Conservation (phyloP, 2,888 invertebrate species). For the Parelbella ahira region DNA sequence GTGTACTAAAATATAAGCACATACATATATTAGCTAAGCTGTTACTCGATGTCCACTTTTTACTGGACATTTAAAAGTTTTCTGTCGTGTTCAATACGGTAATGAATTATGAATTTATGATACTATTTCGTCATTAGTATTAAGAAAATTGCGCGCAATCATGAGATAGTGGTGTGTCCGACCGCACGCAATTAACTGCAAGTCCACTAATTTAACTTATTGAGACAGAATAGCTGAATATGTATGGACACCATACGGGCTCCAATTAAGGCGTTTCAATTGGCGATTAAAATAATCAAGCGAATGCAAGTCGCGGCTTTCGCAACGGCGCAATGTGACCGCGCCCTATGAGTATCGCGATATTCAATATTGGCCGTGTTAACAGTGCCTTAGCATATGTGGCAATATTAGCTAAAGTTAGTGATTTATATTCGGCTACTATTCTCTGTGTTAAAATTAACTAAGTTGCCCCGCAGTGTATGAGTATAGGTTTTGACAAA, state of each 20-base stretch:
- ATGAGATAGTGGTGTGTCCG: slow-evolving; percentile 8
- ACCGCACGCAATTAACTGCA: slow-evolving; percentile 18
- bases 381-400: no score
- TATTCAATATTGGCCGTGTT: no score
- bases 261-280: slow-evolving; percentile 26
- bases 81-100: slow-evolving; percentile 17
- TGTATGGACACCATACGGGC: slow-evolving; percentile 25
- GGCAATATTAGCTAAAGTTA: no score
- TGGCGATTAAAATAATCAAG: slow-evolving; percentile 26
- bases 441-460: no score
- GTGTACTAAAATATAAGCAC: no score
- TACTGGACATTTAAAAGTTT: slow-evolving; percentile 12
- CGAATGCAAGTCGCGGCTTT: slow-evolving; percentile 20
- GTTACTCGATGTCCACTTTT: slow-evolving; percentile 5
- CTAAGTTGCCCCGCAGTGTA: no score
- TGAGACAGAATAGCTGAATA: slow-evolving; percentile 22
- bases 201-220: slow-evolving; percentile 25
- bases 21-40: no score
- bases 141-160: slow-evolving; percentile 6
- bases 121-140: slow-evolving; percentile 14
- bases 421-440: no score
- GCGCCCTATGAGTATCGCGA: no score
- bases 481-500: no score
- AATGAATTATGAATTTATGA: slow-evolving; percentile 26
- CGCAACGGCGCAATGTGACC: slow-evolving; percentile 14